These are phyloP conservation scores for Actinernus sp. DNA, from an alignment of 92 coral and sea anemone species.

Conservation along the genomic window DNA sequence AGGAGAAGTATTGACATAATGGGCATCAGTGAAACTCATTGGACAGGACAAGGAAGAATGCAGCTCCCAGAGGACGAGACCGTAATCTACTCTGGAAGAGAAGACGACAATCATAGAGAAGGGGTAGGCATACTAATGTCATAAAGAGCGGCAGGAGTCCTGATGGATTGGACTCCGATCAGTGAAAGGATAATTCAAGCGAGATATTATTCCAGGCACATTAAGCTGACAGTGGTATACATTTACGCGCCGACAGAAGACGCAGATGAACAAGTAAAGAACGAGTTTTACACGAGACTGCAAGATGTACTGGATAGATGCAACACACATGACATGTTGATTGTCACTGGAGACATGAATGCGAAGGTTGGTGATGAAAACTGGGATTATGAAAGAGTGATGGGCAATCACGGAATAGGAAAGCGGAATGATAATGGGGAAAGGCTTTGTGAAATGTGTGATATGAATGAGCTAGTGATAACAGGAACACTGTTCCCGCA, in stretches of 20 bases:
- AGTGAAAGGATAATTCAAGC: conserved; percentile 38
- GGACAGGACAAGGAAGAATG: conserved; percentile 31
- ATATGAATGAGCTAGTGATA: not conserved
- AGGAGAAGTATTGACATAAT: conserved; percentile 10
- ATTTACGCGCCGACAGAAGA: conserved; percentile 44
- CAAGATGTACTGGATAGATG: conserved; percentile 18
- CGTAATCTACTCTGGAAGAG: conserved; percentile 39
- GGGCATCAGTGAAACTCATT: conserved; percentile 32
- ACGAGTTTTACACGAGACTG: conserved; percentile 26
- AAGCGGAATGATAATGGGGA: conserved; percentile 31
- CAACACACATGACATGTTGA: conserved; percentile 23
- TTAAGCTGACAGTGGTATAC: conserved; percentile 21
- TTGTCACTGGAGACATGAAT: conserved; percentile 41
- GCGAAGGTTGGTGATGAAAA: conserved; percentile 33
- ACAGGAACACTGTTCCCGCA: conserved; percentile 17
- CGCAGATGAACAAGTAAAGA: conserved; percentile 25
- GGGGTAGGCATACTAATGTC: conserved; percentile 58
- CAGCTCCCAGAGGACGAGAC: conserved; percentile 13
- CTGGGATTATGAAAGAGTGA: conserved; percentile 6
- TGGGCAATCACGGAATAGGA: conserved; percentile 33
- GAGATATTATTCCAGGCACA: conserved; percentile 23
- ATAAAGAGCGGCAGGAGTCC: no score
- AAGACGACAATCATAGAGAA: conserved; percentile 36
- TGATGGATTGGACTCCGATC: conserved; percentile 44
- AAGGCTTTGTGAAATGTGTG: conserved; percentile 8